These are phyloP conservation scores for Pheucticus melanocephalus DNA, from an alignment of 2,113 vertebrate species.

Conservation along the genomic window DNA sequence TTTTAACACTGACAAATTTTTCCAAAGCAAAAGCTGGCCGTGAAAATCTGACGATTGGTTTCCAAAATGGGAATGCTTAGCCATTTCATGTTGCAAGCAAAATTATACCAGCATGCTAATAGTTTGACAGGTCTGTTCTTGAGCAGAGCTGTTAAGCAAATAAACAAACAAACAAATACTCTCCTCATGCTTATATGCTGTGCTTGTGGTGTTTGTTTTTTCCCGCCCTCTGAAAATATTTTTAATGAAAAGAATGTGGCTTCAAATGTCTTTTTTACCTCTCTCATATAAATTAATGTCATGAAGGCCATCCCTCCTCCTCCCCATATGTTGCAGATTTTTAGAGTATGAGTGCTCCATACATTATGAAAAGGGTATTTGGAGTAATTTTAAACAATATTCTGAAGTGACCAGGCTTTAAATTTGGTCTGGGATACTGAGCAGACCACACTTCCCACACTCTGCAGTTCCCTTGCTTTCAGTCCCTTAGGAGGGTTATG, in stretches of 20 bases:
- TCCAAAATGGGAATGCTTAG: neutral
- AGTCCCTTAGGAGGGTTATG: slow-evolving; percentile 33
- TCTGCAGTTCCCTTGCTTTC: slow-evolving; percentile 27
- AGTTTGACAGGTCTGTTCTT: slow-evolving; percentile 39
- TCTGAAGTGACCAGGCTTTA: slow-evolving; percentile 23
- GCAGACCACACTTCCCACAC: slow-evolving; percentile 64
- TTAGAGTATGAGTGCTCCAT: neutral
- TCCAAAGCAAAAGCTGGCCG: neutral
- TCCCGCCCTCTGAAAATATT: neutral
- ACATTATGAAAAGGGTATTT: neutral
- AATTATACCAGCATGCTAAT: neutral
- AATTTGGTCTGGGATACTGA: slow-evolving; percentile 60
- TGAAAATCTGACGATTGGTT: neutral
- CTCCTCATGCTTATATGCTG: neutral
- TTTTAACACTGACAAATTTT: neutral
- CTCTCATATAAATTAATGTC: slow-evolving; percentile 2
- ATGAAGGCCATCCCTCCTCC: neutral
- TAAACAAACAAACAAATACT: slow-evolving; percentile 42
- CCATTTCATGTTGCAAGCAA: neutral
- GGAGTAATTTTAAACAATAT: slow-evolving; percentile 10
- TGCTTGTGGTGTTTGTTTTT: neutral
- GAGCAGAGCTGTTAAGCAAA: slow-evolving; percentile 16
- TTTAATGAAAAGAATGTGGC: neutral
- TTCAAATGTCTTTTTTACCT: slow-evolving; percentile 30
- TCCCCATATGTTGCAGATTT: neutral